These are phyloP conservation scores for Myotis pilosus DNA, from an alignment of 2,797 vertebrate genomes.

Conservation along the genomic window DNA sequence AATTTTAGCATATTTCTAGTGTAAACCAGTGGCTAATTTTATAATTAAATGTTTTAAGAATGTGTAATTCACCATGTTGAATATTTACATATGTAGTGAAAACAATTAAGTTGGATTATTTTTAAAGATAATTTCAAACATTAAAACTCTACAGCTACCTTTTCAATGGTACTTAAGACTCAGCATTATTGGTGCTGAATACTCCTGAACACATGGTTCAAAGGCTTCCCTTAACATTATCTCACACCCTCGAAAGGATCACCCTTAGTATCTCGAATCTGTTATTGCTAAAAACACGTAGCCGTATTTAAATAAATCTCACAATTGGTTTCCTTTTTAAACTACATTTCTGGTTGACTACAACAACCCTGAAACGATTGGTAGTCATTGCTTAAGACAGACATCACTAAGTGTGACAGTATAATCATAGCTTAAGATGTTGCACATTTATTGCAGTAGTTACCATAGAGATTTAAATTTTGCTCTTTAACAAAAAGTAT, in stretches of 20 bases:
- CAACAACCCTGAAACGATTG: slow-evolving; percentile 52
- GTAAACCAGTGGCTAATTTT: not conserved
- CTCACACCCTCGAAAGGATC: not conserved
- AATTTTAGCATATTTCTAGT: not conserved
- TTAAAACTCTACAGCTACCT: not conserved
- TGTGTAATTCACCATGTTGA: not conserved
- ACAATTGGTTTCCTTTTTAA: slow-evolving; percentile 64
- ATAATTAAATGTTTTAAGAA: not conserved
- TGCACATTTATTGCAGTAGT: slow-evolving; percentile 65
- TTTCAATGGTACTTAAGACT: slow-evolving; percentile 27
- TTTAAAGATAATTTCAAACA: not conserved
- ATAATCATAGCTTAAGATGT: slow-evolving; percentile 74
- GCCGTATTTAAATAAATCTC: slow-evolving; percentile 56
- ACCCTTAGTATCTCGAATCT: not conserved
- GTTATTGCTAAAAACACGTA: slow-evolving; percentile 43
- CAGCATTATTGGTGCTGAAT: slow-evolving; percentile 8
- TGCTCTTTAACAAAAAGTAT: slow-evolving; percentile 64
- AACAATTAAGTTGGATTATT: not conserved
- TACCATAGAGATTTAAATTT: slow-evolving; percentile 78
- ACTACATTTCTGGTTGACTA: slow-evolving; percentile 53
- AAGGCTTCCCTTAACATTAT: slow-evolving; percentile 1
- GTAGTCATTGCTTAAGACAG: slow-evolving; percentile 68
- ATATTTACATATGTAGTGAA: not conserved
- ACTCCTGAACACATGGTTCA: not conserved
- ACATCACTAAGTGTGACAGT: slow-evolving; percentile 68